Conservation (phyloP, 2,797 vertebrate genomes). For the Phataginus tricuspis region DNA sequence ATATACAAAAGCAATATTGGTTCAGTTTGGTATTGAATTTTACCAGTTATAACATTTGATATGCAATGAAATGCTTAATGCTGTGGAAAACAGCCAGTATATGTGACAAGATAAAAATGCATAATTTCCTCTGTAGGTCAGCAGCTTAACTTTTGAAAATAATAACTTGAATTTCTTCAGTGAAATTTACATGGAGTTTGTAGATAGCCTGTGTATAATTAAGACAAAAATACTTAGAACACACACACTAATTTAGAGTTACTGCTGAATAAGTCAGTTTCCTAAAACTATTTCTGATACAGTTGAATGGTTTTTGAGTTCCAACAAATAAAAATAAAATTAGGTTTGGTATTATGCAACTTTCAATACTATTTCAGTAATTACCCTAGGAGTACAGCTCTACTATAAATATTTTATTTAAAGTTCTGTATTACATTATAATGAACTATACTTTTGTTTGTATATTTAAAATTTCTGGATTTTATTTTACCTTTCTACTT, state of each 20-base stretch:
- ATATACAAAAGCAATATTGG: neutral
- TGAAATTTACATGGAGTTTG: neutral
- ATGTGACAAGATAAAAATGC: constrained; percentile 13
- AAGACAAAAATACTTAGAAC: neutral
- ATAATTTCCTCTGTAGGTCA: neutral
- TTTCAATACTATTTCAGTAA: neutral
- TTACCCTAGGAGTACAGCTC: neutral
- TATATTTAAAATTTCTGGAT: neutral
- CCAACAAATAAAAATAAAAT: neutral
- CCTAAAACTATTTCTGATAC: constrained; percentile 3
- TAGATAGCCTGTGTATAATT: constrained; percentile 18
- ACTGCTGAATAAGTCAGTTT: constrained; percentile 27
- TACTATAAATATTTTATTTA: neutral
- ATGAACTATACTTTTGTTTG: neutral
- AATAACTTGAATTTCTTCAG: constrained; percentile 41
- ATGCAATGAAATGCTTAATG: neutral
- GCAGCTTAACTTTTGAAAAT: constrained; percentile 20
- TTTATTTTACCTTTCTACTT: constrained; percentile 7
- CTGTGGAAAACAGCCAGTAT: neutral
- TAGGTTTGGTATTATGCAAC: neutral
- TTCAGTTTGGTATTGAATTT: neutral
- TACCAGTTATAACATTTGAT: neutral
- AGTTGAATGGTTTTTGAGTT: constrained; percentile 1
- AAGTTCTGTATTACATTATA: neutral
- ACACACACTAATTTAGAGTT: neutral